These are phyloP conservation scores for Scolopax mira DNA, from an alignment of 2,113 vertebrate species.

Conservation along the genomic window DNA sequence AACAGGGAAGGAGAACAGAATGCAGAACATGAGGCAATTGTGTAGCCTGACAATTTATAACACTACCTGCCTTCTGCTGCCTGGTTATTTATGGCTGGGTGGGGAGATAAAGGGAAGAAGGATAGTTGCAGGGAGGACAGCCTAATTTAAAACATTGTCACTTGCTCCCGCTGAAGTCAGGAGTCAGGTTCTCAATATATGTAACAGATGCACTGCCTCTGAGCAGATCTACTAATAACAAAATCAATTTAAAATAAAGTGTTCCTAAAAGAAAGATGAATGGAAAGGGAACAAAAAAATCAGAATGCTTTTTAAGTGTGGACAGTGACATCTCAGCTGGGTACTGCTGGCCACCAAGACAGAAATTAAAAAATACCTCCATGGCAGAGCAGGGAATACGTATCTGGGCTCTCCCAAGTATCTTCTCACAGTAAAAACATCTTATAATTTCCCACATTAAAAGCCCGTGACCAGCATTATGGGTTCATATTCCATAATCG, in stretches of 20 bases:
- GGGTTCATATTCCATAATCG: neutral
- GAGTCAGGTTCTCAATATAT: conserved; percentile 48
- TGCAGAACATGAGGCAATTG: conserved; percentile 57
- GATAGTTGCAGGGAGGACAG: conserved; percentile 42
- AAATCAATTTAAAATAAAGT: conserved; percentile 39
- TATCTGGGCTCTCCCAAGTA: neutral
- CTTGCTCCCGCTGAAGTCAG: conserved; percentile 15
- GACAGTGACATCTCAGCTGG: neutral
- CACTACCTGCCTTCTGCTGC: conserved; percentile 51
- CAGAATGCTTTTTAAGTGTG: neutral
- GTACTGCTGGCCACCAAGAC: neutral
- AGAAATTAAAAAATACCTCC: neutral
- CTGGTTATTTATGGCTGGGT: conserved; percentile 59
- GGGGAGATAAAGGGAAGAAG: conserved; percentile 59
- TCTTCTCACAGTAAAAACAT: neutral
- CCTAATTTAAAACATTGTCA: conserved; percentile 65
- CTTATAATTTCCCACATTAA: neutral
- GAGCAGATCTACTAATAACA: conserved; percentile 37
- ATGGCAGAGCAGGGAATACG: neutral
- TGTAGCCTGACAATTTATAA: conserved; percentile 64
- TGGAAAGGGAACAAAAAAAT: neutral
- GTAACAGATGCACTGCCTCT: neutral
- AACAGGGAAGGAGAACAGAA: conserved; percentile 36
- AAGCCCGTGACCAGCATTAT: neutral
- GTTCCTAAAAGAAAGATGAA: conserved; percentile 32